Evolutionary conservation across 2,113 vertebrate species (phyloP).

Genomic region (Eubucco bourcierii): DNA sequence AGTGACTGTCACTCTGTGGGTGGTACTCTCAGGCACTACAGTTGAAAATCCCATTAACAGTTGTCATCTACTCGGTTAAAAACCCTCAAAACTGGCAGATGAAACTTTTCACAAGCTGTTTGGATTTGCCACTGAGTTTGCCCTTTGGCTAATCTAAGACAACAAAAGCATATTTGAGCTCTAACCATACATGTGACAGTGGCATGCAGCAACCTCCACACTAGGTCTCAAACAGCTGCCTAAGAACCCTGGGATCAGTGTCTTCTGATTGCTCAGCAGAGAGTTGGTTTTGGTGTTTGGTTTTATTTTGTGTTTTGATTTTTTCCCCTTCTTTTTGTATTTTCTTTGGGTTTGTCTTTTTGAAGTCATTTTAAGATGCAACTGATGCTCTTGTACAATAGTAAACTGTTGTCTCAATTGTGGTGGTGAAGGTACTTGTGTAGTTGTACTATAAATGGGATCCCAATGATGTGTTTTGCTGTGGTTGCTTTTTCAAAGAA

Average conservation of each 20-base stretch:
- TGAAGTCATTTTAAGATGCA: neutral
- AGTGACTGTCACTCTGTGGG: neutral
- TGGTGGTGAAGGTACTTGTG: neutral
- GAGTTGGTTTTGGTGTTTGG: neutral
- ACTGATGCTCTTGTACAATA: neutral
- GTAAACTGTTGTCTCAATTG: neutral
- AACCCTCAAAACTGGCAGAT: neutral
- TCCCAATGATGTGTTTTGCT: neutral
- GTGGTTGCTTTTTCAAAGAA: neutral
- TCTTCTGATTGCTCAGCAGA: neutral
- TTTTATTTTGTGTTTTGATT: neutral
- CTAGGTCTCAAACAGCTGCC: neutral
- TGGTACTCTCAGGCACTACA: neutral
- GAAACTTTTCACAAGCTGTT: neutral
- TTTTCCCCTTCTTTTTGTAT: neutral
- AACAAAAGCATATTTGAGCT: neutral
- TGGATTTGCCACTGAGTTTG: neutral
- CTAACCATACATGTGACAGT: neutral
- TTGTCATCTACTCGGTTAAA: neutral
- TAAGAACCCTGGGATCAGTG: neutral
- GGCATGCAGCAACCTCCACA: neutral
- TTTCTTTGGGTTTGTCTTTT: neutral
- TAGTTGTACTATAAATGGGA: neutral
- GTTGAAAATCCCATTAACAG: neutral
- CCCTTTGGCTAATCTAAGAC: neutral